Conservation (phyloP, 2,113 vertebrate genomes). For the Potamarius usumacintae region DNA sequence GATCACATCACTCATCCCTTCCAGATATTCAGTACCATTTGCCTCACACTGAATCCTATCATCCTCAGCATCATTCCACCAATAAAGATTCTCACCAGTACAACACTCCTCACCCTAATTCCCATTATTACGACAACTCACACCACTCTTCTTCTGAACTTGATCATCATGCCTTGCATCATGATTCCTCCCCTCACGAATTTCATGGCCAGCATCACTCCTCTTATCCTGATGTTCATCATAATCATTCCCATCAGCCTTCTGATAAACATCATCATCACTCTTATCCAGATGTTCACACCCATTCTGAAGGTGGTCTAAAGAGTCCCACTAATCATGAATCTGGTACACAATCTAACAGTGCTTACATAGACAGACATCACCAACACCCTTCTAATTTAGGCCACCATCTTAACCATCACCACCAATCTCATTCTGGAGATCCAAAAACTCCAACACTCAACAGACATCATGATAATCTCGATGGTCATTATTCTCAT, state of each 20-base stretch:
- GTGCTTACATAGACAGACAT: not conserved
- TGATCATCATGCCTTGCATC: constrained; percentile 1
- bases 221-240: constrained; percentile 9
- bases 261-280: constrained; percentile 9
- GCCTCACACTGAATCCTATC: constrained; percentile 28
- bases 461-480: not conserved
- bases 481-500: not conserved
- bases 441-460: not conserved
- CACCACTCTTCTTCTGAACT: constrained; percentile 11
- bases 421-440: not conserved
- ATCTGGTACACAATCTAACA: not conserved
- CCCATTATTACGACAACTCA: not conserved
- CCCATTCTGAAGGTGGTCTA: not conserved
- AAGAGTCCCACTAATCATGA: not conserved
- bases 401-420: not conserved
- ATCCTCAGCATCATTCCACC: constrained; percentile 21
- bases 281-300: constrained; percentile 19
- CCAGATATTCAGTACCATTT: constrained; percentile 22
- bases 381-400: constrained; percentile 12
- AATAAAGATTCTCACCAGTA: not conserved
- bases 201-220: constrained; percentile 4
- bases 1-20: constrained; percentile 26
- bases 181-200: not conserved
- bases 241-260: not conserved
- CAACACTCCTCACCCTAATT: not conserved